Conservation (phyloP, 2,113 vertebrate genomes). For the Elgaria multicarinata region DNA sequence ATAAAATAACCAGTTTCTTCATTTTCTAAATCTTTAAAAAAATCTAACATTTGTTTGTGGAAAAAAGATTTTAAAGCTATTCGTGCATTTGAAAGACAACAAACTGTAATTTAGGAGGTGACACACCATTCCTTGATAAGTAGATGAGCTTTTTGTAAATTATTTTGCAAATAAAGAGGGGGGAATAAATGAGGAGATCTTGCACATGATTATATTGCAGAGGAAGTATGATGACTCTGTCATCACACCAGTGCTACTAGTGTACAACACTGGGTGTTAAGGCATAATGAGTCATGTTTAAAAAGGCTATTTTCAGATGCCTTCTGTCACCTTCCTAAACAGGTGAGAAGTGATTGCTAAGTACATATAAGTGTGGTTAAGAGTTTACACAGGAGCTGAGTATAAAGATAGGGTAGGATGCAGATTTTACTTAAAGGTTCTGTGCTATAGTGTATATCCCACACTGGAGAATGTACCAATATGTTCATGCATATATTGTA, state of each 20-base stretch:
- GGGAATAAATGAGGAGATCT: neutral
- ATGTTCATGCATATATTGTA: neutral
- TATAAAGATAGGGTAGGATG: neutral
- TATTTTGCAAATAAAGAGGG: constrained; percentile 17
- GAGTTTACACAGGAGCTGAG: neutral
- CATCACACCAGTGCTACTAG: neutral
- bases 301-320: neutral
- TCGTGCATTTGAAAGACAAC: neutral
- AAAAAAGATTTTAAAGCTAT: neutral
- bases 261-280: neutral
- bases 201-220: constrained; percentile 34
- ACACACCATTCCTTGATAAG: neutral
- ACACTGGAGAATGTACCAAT: neutral
- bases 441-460: neutral
- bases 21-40: neutral
- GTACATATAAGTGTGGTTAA: neutral
- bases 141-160: neutral
- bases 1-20: neutral
- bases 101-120: neutral
- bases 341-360: neutral
- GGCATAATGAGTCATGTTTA: constrained; percentile 1
- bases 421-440: neutral
- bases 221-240: constrained; percentile 44
- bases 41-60: neutral
- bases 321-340: neutral